These are phyloP conservation scores for Apomyelois bistriatella DNA, from an alignment of 2,888 invertebrate genomes.

Conservation along the genomic window DNA sequence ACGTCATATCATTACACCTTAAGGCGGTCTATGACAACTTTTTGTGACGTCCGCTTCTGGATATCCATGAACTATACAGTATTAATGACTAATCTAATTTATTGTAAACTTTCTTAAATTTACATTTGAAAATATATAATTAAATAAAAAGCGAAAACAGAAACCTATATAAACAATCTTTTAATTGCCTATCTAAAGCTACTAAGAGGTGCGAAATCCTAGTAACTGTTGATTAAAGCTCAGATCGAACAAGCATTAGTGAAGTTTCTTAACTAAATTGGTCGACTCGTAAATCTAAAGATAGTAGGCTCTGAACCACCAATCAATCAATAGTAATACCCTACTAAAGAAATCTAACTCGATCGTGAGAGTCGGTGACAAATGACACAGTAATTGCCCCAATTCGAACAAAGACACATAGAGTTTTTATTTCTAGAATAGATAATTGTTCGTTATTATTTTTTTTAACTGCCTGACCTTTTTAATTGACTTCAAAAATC, in stretches of 20 bases:
- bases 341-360: conserved; percentile 62
- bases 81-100: too few relatives aligned
- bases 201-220: neutral
- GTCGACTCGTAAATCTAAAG: conserved; percentile 15
- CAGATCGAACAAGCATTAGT: conserved; percentile 5
- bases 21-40: too few relatives aligned
- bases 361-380: conserved; percentile 60
- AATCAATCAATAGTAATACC: conserved; percentile 64
- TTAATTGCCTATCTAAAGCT: too few relatives aligned
- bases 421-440: conserved; percentile 39
- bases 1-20: too few relatives aligned
- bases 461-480: too few relatives aligned
- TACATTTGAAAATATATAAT: too few relatives aligned
- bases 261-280: conserved; percentile 10
- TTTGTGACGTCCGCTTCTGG: too few relatives aligned
- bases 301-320: conserved; percentile 39
- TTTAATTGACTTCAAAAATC: too few relatives aligned
- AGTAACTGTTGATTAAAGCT: conserved; percentile 2
- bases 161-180: too few relatives aligned
- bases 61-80: too few relatives aligned
- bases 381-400: conserved; percentile 71
- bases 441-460: neutral
- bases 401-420: conserved; percentile 47
- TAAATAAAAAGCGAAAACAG: too few relatives aligned
- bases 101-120: too few relatives aligned